Evolutionary conservation across 2,797 vertebrate genomes (phyloP), one percentile per base, ranked within the genome.

Genomic region (Syndactyla subalaris): DNA sequence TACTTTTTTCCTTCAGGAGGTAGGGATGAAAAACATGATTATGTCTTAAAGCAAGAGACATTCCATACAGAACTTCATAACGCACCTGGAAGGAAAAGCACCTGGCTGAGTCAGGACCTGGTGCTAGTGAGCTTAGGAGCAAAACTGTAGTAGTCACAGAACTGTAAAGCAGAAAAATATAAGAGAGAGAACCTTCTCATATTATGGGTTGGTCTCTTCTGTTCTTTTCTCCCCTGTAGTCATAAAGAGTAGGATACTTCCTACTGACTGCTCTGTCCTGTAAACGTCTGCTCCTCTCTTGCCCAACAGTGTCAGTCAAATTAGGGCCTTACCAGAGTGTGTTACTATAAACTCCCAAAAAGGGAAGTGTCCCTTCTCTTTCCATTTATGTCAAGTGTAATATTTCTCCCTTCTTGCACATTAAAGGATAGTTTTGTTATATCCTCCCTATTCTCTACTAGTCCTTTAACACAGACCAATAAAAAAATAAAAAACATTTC

Each of bases 101-200:
- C 2, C 2, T 0, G 0, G 38, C 59, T 79, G 51, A 59, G 36
- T 71, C 46, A 45, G 20, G n/a, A 45, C 52, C 70, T 3, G 0
- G 10, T 70, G 26, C 30, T n/a, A 10, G 12, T 30, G 38, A 78
- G 71, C 49, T 86, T n/a, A 55, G 43, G 62, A 85, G 48, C 21
- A 52, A 49, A 86, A 48, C 0, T 88, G 57, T 43, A 72, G 24
- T 38, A 51, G 26, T 23, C 66, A 59, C 19, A 84, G 13, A 43
- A 67, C 10, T 91, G 66, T 59, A 75, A 84, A 80, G 70, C 57
- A 77, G 52, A 66, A 48, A n/a, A 48, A 34, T 24, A 27, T 9
- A 12, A 29, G 12, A 39, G 10, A 55, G 12, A 39, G 10, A 55
- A 24, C 10, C 1, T 32, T 54, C 65, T 17, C 51, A 11, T 58